Evolutionary conservation across 2,113 vertebrate genomes (phyloP), one percentile per base, ranked within the genome.

Genomic region (Recurvirostra avosetta): DNA sequence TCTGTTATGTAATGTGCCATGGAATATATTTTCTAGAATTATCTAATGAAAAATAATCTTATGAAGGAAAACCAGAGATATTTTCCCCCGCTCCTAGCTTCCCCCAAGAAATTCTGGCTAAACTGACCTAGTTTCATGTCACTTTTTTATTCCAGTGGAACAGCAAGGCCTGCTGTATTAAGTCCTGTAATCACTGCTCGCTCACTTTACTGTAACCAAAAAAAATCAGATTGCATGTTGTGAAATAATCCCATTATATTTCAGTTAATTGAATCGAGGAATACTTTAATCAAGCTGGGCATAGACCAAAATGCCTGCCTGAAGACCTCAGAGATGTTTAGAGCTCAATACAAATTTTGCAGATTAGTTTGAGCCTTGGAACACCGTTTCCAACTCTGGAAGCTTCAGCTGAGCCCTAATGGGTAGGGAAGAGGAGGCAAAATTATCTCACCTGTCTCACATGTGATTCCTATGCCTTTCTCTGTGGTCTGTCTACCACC

Each of bases 161-260:
- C 38, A 59, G 15, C 41, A 90, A 95, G 63, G 45, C 45, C 71
- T 74, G 40, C 25, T 86, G 74, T 59, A 92, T 53, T 92, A 90
- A 90, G 53, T 22, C 41, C 32, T 73, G 70, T 89, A 91, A 95
- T 95, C 89, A 87, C 29, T 4, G 2, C 53, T 91, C 21, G 0
- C 34, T 92, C 38, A 75, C 34, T 87, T 91, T 53, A 82, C 45
- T 73, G 62, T 87, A 95, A 96, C 68, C 1, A 90, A 61, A 92
- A 94, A 83, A 81, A 88, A n/a, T 59, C 77, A 82, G 45, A 94
- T 91, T 66, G n/a, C 77, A 40, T 88, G 59, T 84, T 90, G 55
- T 88, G 41, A 95, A 92, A 96, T 94, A 92, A 95, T 95, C 73
- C 53, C 59, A 86, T 92, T 95, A 82, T 91, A 79, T 89, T 95